Evolutionary conservation across 2,888 invertebrate species (phyloP).

Genomic region (Pseudeuparius sepicola): DNA sequence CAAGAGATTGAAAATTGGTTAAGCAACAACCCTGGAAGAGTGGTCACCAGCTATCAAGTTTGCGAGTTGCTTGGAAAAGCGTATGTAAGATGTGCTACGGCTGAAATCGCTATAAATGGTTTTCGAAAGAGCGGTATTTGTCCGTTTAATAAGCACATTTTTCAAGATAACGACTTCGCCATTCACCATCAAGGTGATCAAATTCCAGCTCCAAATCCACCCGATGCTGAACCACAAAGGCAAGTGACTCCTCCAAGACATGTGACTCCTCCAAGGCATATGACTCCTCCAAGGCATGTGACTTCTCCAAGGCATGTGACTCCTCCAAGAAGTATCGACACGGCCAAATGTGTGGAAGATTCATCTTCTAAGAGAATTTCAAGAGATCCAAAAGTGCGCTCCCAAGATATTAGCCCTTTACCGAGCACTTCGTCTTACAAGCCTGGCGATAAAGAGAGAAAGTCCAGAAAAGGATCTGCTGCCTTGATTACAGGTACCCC

Average conservation of each 20-base stretch:
- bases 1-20: slow-evolving; percentile 12
- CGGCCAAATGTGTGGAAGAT: slow-evolving; percentile 5
- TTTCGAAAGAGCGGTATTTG: slow-evolving; percentile 15
- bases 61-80: slow-evolving; percentile 11
- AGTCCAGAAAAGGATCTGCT: slow-evolving; percentile 12
- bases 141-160: slow-evolving; percentile 13
- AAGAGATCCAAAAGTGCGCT: slow-evolving; percentile 7
- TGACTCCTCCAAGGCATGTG: too few relatives aligned
- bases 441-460: slow-evolving; percentile 9
- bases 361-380: slow-evolving; percentile 8
- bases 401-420: slow-evolving; percentile 12
- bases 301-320: too few relatives aligned
- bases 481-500: too few relatives aligned
- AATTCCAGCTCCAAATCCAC: slow-evolving; percentile 8
- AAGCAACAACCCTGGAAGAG: slow-evolving; percentile 9
- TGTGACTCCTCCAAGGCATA: too few relatives aligned
- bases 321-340: background rate
- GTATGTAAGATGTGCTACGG: slow-evolving; percentile 11
- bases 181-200: slow-evolving; percentile 10
- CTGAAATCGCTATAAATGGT: slow-evolving; percentile 14
- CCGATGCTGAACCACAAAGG: slow-evolving; percentile 9
- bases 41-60: slow-evolving; percentile 12
- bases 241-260: slow-evolving; percentile 12
- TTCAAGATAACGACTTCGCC: slow-evolving; percentile 14
- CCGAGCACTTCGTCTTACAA: slow-evolving; percentile 12